Conservation (phyloP, 2,888 invertebrate genomes). For the Megaustenia siamemsis region DNA sequence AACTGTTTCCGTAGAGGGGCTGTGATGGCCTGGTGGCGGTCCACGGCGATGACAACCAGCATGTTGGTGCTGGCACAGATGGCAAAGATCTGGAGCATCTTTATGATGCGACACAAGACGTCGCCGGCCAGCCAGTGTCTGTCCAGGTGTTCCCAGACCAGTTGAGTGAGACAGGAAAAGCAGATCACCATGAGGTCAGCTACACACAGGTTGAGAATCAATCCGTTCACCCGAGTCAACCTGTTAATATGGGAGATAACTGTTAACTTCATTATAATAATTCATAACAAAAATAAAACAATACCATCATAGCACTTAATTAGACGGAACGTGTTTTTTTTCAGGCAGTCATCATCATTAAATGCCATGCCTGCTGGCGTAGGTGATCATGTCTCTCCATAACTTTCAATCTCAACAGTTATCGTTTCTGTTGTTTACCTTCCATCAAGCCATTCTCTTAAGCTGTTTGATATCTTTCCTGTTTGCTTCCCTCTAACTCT, state of each 20-base stretch:
- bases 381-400: too few relatives aligned
- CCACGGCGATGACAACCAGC: conserved; percentile 79
- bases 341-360: too few relatives aligned
- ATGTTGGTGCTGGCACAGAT: conserved; percentile 78
- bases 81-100: conserved; percentile 78
- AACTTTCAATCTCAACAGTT: too few relatives aligned
- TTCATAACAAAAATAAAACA: too few relatives aligned
- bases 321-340: neutral
- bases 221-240: conserved; percentile 73
- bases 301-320: too few relatives aligned
- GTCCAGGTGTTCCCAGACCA: conserved; percentile 77
- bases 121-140: conserved; percentile 78
- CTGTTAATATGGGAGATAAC: conserved; percentile 5
- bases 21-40: conserved; percentile 79
- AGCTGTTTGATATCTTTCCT: too few relatives aligned
- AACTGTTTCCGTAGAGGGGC: conserved; percentile 75
- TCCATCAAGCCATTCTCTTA: too few relatives aligned
- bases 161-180: conserved; percentile 75
- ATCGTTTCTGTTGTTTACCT: too few relatives aligned
- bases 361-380: too few relatives aligned
- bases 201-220: conserved; percentile 79
- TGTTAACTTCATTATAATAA: neutral
- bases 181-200: conserved; percentile 78
- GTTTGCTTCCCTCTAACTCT: too few relatives aligned
- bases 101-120: conserved; percentile 76